Evolutionary conservation across 1,140 invertebrate genomes (phyloP).

Genomic region (Maniola jurtina): DNA sequence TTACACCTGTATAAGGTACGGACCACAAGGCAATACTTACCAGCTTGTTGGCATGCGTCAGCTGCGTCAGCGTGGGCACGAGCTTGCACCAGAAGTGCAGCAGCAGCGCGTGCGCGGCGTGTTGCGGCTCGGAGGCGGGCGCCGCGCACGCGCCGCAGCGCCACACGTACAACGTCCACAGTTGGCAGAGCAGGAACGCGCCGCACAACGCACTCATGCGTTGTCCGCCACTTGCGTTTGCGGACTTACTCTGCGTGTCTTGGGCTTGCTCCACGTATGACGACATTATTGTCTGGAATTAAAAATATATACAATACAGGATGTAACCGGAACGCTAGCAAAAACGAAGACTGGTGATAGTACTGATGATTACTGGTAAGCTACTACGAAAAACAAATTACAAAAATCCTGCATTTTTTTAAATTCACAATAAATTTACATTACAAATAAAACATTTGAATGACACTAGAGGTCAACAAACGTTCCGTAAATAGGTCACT

Average conservation of each 20-base stretch:
- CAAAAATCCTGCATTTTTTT: no score
- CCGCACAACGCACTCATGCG: slow-evolving; percentile 96
- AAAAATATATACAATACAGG: no score
- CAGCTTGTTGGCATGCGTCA: slow-evolving; percentile 95
- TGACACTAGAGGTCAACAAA: no score
- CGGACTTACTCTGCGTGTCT: slow-evolving; percentile 75
- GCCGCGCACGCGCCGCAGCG: slow-evolving; percentile 70
- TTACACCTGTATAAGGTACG: neutral
- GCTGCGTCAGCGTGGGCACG: slow-evolving; percentile 95
- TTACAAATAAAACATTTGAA: no score
- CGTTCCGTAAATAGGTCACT: no score
- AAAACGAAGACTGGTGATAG: no score
- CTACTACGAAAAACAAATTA: no score
- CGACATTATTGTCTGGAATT: slow-evolving; percentile 86
- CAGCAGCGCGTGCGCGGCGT: slow-evolving; percentile 85
- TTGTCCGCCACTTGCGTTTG: slow-evolving; percentile 89
- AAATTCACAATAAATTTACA: no score
- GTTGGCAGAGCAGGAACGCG: slow-evolving; percentile 90
- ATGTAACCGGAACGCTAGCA: no score
- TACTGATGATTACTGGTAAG: no score
- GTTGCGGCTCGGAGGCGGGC: slow-evolving; percentile 84
- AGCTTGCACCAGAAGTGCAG: slow-evolving; percentile 99
- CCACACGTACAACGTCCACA: slow-evolving; percentile 99
- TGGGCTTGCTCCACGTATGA: slow-evolving; percentile 96
- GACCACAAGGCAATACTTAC: slow-evolving; percentile 77